These are phyloP conservation scores for Datnioides undecimradiatus DNA, from an alignment of 2,113 vertebrate genomes.

Conservation along the genomic window DNA sequence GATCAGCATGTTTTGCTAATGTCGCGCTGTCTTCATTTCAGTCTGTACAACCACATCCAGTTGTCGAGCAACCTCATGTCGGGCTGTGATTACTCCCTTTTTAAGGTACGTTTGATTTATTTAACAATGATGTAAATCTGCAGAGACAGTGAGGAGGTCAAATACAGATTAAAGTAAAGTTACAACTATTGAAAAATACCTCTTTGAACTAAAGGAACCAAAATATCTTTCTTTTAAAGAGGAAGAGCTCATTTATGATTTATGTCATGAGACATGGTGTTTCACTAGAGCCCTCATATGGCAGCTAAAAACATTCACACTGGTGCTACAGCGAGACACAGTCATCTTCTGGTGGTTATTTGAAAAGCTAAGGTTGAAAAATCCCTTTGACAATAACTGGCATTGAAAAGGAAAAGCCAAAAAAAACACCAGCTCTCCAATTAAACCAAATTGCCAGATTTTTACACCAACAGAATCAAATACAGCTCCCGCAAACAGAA, in stretches of 20 bases:
- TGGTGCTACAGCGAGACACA: too few species aligned
- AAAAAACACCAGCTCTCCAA: neutral
- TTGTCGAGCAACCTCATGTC: conserved; percentile 98
- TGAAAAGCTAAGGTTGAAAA: neutral
- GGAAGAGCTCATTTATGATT: neutral
- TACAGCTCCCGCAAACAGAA: neutral
- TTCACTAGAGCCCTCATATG: neutral
- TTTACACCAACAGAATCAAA: neutral
- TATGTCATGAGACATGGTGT: neutral
- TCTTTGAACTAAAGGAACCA: neutral
- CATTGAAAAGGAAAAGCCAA: neutral
- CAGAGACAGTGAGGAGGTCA: neutral
- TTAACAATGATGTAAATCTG: neutral
- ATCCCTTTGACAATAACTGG: neutral
- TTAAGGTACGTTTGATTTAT: conserved; percentile 88
- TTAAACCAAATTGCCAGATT: neutral
- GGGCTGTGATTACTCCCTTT: conserved; percentile 98
- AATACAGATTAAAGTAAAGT: neutral
- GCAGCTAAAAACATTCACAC: neutral
- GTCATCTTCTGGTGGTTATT: neutral
- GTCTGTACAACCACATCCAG: conserved; percentile 99
- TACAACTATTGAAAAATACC: neutral
- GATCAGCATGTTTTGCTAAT: neutral
- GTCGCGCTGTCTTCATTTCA: conserved; percentile 69
- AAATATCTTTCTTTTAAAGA: neutral